Base-by-base conservation (phyloP, 2,797 vertebrate species). In the Thalassophryne amazonica region DNA sequence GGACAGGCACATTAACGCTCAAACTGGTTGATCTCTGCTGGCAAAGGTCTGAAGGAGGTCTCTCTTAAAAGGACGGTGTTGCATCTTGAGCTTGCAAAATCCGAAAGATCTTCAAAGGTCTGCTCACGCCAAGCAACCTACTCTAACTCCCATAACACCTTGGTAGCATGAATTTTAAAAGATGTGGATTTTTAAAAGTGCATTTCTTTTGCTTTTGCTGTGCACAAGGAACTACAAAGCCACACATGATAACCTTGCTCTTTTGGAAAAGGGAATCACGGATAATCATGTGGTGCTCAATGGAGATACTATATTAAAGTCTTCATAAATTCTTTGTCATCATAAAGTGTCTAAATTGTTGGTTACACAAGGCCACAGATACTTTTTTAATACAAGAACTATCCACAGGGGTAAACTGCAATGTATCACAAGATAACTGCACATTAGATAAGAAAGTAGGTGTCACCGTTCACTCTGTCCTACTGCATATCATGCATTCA, bases 371-470 rank as follows among this genome's bases (percentile, higher is more conserved):
- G 77, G 38, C 73, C 70, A 67, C 56, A 39, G 21, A 24, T 2
- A 43, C 57, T 30, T 75, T 81, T 84, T 84, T 61, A 60, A n/a
- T n/a, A n/a, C n/a, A 34, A 81, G 73, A 80, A 66, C 50, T 60
- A 76, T 86, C 84, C 86, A 83, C 69, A 57, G 62, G 84, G 85
- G 78, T 78, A 75, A 79, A 82, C 69, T 69, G 83, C 66, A 82
- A 84, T 75, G 82, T 84, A 86, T 90, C 86, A 89, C 88, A 90
- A 86, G 85, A 83, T 62, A 82, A 81, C 86, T 81, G 88, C 87
- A 81, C 80, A 86, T 86, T 73, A 87, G 68, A 88, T 73, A 82
- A 83, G 72, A 66, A 51, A 42, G 52, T 61, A 61, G 69, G 78
- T 43, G 55, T 47, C 52, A 69, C 67, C 33, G 73, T 59, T 64